phyloP scores from a whole-genome alignment of 1,140 invertebrate genomes.

The Hylaeus volcanicus region DNA sequence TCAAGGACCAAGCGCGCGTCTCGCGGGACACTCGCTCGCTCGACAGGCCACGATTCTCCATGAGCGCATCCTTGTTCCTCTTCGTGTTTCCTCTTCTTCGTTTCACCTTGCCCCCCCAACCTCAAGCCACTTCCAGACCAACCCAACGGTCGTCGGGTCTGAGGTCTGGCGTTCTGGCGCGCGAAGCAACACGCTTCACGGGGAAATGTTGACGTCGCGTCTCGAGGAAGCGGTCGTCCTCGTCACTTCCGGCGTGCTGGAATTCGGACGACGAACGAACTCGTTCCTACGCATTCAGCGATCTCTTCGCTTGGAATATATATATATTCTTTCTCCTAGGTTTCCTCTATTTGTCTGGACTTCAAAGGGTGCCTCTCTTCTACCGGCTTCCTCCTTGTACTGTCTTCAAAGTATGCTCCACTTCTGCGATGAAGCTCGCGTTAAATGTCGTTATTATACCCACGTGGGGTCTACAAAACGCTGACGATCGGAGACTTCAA shows the following conservation, averaged over 20 bases:
- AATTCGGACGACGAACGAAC: constrained; percentile 61
- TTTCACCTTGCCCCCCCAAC: constrained; percentile 17
- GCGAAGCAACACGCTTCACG: background rate
- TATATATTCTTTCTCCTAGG: too few species aligned
- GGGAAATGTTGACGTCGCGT: constrained; percentile 3
- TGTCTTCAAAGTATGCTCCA: too few species aligned
- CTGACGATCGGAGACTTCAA: too few species aligned
- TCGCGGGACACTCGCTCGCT: constrained; percentile 45
- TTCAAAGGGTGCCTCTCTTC: too few species aligned
- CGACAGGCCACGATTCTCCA: constrained; percentile 45
- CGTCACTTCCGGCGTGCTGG: constrained; percentile 61
- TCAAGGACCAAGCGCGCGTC: constrained; percentile 54
- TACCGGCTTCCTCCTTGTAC: too few species aligned
- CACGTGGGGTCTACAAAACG: too few species aligned
- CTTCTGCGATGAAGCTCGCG: too few species aligned
- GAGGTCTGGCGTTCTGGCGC: background rate
- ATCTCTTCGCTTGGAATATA: too few species aligned
- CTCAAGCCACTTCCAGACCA: too few species aligned
- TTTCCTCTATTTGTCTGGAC: too few species aligned
- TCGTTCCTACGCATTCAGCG: constrained; percentile 15
- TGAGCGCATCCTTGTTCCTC: constrained; percentile 46
- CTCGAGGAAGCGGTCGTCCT: constrained; percentile 39
- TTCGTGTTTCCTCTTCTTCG: constrained; percentile 36
- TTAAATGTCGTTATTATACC: too few species aligned
- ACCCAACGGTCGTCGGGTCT: background rate